Evolutionary conservation across 1,140 invertebrate species (phyloP), one percentile per base, ranked within the genome.

Genomic region (Drosophila mojavensis): DNA sequence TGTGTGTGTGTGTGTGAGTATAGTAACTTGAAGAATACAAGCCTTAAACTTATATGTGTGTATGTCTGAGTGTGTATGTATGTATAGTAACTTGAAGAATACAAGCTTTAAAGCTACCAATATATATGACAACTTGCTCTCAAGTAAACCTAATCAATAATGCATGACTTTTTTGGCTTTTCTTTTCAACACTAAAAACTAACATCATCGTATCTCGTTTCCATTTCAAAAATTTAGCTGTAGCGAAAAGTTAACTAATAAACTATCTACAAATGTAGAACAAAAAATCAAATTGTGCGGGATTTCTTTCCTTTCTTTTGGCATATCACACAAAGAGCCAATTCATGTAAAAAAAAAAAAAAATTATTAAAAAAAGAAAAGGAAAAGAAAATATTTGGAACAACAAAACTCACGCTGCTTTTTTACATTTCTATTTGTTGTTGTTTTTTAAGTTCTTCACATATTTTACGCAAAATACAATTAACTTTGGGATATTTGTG

Each of bases 71-170:
- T 36, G 11, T 55, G n/a, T 61, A 24, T 62, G 28, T 79, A 62
- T 67, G 71, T 78, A 33, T 74, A 62, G 76, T 88, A 88, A 86
- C 82, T 86, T 86, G 83, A 86, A 86, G 83, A 79, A 88, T 77
- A 86, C 83, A 86, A 86, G 83, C 83, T 88, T 88, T 86, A 86
- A 88, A 86, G 83, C 83, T 86, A 88, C 83, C 83, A 86, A 85
- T 85, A 70, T 85, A 70, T 82, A 82, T 86, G 83, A 88, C 82
- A 86, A 90, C 73, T 84, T 74, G 73, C 78, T 65, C 68, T 89
- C 81, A 84, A 78, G 85, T 84, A 78, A 83, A 90, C 74, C 81
- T 90, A 89, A 80, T 84, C 77, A 80, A 50, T 65, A 72, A 79
- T 88, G 78, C 83, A 84, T 89, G 84, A 89, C 85, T 89, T 89